Percentiles rank a stretch among this genome's conserved stretches.
Conservation (phyloP, 1,140 invertebrate species). For the Leptoteleia sp. region DNA sequence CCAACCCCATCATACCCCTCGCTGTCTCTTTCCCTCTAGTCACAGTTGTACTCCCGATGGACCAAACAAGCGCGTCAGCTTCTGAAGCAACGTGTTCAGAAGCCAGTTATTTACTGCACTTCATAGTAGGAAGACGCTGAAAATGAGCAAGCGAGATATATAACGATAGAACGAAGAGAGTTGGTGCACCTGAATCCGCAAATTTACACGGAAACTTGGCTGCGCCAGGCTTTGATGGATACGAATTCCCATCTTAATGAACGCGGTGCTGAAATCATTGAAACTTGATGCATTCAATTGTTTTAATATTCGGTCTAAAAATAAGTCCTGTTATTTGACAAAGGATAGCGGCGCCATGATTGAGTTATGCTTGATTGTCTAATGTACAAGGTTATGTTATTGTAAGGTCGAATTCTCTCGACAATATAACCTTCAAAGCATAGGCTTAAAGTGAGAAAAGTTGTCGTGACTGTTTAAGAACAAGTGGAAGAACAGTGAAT, state of each 20-base stretch:
- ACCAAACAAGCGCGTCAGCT: conserved; percentile 46
- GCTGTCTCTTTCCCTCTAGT: conserved; percentile 7
- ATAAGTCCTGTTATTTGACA: too few relatives aligned
- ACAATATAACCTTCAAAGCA: too few relatives aligned
- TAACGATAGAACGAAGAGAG: conserved; percentile 21
- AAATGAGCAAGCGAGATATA: conserved; percentile 42
- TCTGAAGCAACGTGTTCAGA: conserved; percentile 42
- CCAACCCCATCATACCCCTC: conserved; percentile 1
- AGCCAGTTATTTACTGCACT: conserved; percentile 54
- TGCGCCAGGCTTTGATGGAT: conserved; percentile 19
- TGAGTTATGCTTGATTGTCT: too few relatives aligned
- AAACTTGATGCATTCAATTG: neutral
- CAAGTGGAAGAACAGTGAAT: too few relatives aligned
- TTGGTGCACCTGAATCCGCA: conserved; percentile 30
- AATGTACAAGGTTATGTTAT: too few relatives aligned
- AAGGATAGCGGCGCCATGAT: too few relatives aligned
- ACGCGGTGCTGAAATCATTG: neutral
- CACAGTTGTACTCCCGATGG: conserved; percentile 16
- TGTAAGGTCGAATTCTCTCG: too few relatives aligned
- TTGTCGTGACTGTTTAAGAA: too few relatives aligned
- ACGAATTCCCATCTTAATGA: conserved; percentile 2
- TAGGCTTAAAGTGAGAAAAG: too few relatives aligned
- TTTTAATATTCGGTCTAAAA: too few relatives aligned
- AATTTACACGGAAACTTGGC: conserved; percentile 39
- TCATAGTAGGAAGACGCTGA: conserved; percentile 39